phyloP scores from a whole-genome alignment of 2,888 invertebrate species.

The Globia sparganii region DNA sequence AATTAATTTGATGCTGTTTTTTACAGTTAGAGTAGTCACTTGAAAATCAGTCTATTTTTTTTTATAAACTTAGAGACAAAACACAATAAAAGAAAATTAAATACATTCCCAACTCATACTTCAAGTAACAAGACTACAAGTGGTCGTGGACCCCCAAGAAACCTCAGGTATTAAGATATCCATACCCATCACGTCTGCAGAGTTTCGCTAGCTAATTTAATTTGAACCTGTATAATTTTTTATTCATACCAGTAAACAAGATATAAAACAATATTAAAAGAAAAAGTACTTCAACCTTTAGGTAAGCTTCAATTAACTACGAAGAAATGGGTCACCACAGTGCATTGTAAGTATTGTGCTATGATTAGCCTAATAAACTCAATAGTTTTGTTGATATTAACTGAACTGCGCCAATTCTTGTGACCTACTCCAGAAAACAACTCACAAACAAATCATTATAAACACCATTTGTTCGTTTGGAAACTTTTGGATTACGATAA shows the following conservation, averaged over 20 bases:
- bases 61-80: too few relatives aligned
- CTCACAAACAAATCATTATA: not conserved
- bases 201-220: too few relatives aligned
- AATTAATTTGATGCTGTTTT: too few relatives aligned
- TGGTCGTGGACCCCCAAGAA: too few relatives aligned
- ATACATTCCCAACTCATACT: too few relatives aligned
- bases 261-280: not conserved
- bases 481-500: not conserved
- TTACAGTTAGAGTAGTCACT: too few relatives aligned
- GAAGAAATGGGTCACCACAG: constrained; percentile 14
- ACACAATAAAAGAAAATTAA: too few relatives aligned
- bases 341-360: not conserved
- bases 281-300: constrained; percentile 10
- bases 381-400: constrained; percentile 17
- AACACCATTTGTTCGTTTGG: constrained; percentile 17
- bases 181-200: too few relatives aligned
- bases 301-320: not conserved
- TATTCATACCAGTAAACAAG: not conserved
- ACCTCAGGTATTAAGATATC: too few relatives aligned
- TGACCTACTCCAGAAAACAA: constrained; percentile 39
- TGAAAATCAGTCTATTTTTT: too few relatives aligned
- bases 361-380: constrained; percentile 13
- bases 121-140: too few relatives aligned
- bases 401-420: constrained; percentile 15
- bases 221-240: too few relatives aligned